Evolutionary conservation across 1,140 invertebrate genomes (phyloP).

Genomic region (Psilanteris sp.): DNA sequence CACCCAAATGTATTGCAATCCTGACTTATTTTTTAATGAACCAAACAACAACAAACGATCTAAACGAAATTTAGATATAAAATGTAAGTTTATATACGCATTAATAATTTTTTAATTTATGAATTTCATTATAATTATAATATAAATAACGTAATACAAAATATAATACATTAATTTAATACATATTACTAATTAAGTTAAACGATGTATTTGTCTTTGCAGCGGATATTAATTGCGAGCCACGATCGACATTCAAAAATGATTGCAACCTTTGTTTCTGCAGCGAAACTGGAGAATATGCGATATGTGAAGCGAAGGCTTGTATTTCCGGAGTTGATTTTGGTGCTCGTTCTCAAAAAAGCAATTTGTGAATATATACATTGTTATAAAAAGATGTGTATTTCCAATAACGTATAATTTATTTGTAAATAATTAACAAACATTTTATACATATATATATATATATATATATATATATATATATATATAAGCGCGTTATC

Average conservation of each 20-base stretch:
- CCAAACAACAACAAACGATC: neutral
- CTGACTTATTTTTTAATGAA: neutral
- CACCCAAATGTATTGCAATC: constrained; percentile 5
- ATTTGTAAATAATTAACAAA: too few relatives aligned
- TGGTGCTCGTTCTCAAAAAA: constrained; percentile 35
- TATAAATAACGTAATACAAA: too few relatives aligned
- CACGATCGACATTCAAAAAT: constrained; percentile 40
- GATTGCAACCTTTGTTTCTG: constrained; percentile 42
- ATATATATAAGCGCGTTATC: too few relatives aligned
- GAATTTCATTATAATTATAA: neutral
- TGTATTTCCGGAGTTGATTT: constrained; percentile 45
- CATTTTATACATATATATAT: too few relatives aligned
- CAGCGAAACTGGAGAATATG: constrained; percentile 44
- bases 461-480: too few relatives aligned
- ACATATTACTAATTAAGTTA: too few relatives aligned
- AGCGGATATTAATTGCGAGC: constrained; percentile 34
- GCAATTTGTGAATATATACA: too few relatives aligned
- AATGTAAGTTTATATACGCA: constrained; percentile 14
- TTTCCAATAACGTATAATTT: too few relatives aligned
- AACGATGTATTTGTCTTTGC: constrained; percentile 1
- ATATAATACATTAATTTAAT: constrained; percentile 1
- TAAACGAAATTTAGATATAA: constrained; percentile 28
- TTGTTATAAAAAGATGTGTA: too few relatives aligned
- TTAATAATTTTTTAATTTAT: neutral
- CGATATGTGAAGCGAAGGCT: constrained; percentile 33